phyloP scores from a whole-genome alignment of 64 coral and sea anemone species.

The Montipora capricornis region DNA sequence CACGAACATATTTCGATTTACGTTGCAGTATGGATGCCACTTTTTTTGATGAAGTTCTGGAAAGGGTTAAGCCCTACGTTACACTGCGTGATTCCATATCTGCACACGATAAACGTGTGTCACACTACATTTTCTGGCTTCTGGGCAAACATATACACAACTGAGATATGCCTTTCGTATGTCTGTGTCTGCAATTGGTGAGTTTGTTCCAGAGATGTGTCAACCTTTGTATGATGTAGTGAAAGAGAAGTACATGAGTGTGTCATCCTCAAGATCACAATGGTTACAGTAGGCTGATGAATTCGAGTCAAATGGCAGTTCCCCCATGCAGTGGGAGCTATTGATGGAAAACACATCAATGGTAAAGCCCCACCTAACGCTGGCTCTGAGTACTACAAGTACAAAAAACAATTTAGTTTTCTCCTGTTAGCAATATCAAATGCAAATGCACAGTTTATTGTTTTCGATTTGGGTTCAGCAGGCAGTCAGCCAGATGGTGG shows the following conservation, averaged over 20 bases:
- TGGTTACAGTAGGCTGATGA: conserved; percentile 45
- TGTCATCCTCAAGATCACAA: not conserved
- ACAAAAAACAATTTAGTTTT: conserved; percentile 61
- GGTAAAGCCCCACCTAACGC: conserved; percentile 60
- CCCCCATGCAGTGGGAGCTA: conserved; percentile 63
- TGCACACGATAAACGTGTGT: conserved; percentile 57
- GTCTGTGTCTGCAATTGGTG: conserved; percentile 12
- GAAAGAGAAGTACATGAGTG: conserved; percentile 26
- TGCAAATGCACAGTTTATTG: conserved; percentile 20
- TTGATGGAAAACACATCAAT: conserved; percentile 66
- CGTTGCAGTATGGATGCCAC: conserved; percentile 41
- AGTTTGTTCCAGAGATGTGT: conserved; percentile 69
- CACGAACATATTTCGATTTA: no score
- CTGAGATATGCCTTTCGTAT: conserved; percentile 51
- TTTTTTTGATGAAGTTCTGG: conserved; percentile 43
- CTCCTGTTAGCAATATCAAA: not conserved
- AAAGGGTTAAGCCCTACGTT: conserved; percentile 41
- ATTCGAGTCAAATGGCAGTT: conserved; percentile 69
- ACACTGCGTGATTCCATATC: conserved; percentile 35
- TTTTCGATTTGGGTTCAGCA: conserved; percentile 4
- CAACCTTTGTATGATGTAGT: conserved; percentile 51
- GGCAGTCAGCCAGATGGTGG: conserved; percentile 15
- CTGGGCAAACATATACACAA: conserved; percentile 43
- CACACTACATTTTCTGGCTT: conserved; percentile 12
- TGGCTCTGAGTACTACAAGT: conserved; percentile 71